Conservation (phyloP, 2,888 invertebrate species). For the Philonicus albiceps region DNA sequence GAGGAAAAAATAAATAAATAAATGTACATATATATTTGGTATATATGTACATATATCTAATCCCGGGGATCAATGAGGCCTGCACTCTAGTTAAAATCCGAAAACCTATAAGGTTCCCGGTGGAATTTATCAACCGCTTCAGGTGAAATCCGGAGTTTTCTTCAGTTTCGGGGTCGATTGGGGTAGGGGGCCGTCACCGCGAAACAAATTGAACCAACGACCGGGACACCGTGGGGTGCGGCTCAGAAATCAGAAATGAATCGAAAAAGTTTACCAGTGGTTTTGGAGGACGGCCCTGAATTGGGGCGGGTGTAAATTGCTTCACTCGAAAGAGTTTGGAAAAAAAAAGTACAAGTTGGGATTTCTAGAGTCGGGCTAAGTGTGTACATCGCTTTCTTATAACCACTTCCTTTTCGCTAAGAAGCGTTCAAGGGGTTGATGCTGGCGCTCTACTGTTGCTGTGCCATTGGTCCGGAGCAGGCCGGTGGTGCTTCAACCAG, state of each 20-base stretch:
- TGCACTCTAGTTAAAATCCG: background rate
- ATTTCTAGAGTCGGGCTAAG: background rate
- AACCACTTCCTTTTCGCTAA: background rate
- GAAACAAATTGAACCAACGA: constrained; percentile 3
- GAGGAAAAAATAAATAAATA: background rate
- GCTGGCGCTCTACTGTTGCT: background rate
- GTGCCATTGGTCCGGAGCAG: background rate
- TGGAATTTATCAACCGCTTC: constrained; percentile 10
- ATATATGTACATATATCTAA: background rate
- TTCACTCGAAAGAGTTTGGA: background rate
- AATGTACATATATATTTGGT: background rate
- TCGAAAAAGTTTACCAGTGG: constrained; percentile 12
- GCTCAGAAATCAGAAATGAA: constrained; percentile 26
- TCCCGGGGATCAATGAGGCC: background rate
- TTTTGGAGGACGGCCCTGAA: background rate
- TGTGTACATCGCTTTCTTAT: background rate
- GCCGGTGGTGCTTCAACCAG: background rate
- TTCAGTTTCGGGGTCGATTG: background rate
- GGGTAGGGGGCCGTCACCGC: background rate
- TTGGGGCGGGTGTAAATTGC: background rate
- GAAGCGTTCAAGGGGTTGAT: background rate
- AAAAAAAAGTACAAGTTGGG: background rate
- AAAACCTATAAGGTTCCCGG: background rate
- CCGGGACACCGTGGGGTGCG: background rate
- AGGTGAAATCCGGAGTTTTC: background rate